phyloP scores from a whole-genome alignment of 2,797 vertebrate genomes.

The Silurus lanzhouensis region DNA sequence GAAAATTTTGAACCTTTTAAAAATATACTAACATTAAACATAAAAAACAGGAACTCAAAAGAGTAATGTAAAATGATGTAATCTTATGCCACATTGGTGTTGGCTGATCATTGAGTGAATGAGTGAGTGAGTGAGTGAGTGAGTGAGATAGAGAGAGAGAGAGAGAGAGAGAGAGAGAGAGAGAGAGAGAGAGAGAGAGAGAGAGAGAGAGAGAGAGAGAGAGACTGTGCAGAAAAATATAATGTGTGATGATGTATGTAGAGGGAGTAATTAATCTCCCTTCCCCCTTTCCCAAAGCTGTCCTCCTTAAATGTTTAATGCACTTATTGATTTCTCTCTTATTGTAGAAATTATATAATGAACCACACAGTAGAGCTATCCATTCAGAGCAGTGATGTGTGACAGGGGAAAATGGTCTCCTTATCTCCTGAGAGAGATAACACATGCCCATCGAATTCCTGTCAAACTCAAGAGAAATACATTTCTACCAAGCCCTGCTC shows the following conservation, averaged over 20 bases:
- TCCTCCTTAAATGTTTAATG: constrained; percentile 79
- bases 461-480: constrained; percentile 56
- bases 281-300: constrained; percentile 68
- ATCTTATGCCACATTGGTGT: constrained; percentile 39
- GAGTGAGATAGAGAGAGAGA: background rate
- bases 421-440: constrained; percentile 64
- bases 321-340: constrained; percentile 69
- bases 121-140: background rate
- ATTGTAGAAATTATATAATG: constrained; percentile 77
- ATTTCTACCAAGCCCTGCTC: constrained; percentile 42
- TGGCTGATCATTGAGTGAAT: background rate
- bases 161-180: background rate
- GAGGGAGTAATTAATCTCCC: constrained; percentile 73
- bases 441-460: constrained; percentile 51
- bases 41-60: constrained; percentile 26
- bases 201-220: constrained; percentile 18
- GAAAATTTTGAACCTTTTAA: constrained; percentile 1
- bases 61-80: constrained; percentile 35
- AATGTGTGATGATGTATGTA: constrained; percentile 41
- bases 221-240: background rate
- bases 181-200: background rate
- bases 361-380: constrained; percentile 60
- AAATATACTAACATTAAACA: constrained; percentile 17
- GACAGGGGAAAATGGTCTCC: constrained; percentile 36
- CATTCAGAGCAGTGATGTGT: constrained; percentile 41